Percentiles rank a stretch among this genome's conserved stretches.
Conservation (phyloP, 2,113 vertebrate species). For the Grammomys surdaster region DNA sequence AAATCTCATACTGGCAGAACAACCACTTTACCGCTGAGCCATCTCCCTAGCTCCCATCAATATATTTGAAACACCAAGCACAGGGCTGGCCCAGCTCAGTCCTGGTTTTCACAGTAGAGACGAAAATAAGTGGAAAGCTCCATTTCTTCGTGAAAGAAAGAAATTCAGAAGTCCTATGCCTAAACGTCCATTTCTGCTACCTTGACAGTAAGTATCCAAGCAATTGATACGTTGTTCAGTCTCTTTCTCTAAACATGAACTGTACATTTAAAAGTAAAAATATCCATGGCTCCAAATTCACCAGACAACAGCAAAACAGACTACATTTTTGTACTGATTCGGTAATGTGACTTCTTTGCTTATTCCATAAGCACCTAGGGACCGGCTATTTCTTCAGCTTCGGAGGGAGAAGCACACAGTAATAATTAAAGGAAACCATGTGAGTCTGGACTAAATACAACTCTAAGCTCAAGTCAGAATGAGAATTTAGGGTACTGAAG, state of each 20-base stretch:
- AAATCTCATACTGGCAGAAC: background rate
- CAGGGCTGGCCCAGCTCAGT: background rate
- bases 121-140: background rate
- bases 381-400: background rate
- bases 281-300: background rate
- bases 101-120: background rate
- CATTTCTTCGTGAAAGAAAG: background rate
- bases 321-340: background rate
- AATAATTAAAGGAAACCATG: background rate
- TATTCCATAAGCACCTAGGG: background rate
- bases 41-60: background rate
- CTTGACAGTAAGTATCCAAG: background rate
- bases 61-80: background rate
- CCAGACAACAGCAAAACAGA: background rate
- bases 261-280: background rate
- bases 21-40: background rate
- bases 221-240: background rate
- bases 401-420: background rate
- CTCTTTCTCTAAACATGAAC: constrained; percentile 29
- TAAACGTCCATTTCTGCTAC: background rate
- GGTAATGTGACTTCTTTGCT: background rate
- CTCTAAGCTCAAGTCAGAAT: constrained; percentile 26
- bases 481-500: background rate
- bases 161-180: background rate
- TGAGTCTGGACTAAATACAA: background rate